phyloP scores from a whole-genome alignment of 2,113 vertebrate species.

The Myotis lucifugus region DNA sequence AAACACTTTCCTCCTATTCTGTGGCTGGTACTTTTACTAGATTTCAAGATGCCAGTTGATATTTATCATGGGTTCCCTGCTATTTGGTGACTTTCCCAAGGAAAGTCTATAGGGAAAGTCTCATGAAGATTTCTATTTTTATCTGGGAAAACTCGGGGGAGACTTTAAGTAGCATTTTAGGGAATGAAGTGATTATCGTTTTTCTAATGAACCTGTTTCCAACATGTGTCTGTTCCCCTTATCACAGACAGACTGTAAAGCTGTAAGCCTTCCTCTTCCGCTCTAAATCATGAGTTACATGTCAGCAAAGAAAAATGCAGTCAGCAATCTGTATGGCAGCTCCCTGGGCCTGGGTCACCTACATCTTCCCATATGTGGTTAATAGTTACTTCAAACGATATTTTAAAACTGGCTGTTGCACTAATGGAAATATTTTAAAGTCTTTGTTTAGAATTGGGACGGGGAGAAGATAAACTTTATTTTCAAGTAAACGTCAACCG shows the following conservation, averaged over 20 bases:
- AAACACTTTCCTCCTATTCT: conserved; percentile 30
- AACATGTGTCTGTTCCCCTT: conserved; percentile 5
- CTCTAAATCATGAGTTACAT: not conserved
- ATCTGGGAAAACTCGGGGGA: conserved; percentile 42
- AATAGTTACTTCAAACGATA: conserved; percentile 52
- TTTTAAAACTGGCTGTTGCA: conserved; percentile 9
- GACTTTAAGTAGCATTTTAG: conserved; percentile 47
- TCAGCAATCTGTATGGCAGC: not conserved
- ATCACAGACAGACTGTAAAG: conserved; percentile 58
- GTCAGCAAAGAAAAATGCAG: conserved; percentile 64
- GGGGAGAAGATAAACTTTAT: conserved; percentile 13
- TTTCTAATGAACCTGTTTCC: conserved; percentile 56
- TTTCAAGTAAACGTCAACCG: not conserved
- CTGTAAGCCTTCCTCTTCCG: conserved; percentile 45
- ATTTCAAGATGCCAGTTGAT: conserved; percentile 37
- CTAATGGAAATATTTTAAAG: conserved; percentile 67
- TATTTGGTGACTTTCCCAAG: conserved; percentile 36
- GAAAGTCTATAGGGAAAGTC: not conserved
- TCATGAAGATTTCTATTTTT: conserved; percentile 44
- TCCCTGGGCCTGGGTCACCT: conserved; percentile 3
- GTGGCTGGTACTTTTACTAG: not conserved
- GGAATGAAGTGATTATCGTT: conserved; percentile 61
- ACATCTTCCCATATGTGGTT: not conserved
- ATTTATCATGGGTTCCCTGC: not conserved
- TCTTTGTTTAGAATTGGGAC: not conserved